Percentiles rank a stretch among this genome's conserved stretches.
phyloP scores from a whole-genome alignment of 1,140 invertebrate species.

The Ceratina australensis region DNA sequence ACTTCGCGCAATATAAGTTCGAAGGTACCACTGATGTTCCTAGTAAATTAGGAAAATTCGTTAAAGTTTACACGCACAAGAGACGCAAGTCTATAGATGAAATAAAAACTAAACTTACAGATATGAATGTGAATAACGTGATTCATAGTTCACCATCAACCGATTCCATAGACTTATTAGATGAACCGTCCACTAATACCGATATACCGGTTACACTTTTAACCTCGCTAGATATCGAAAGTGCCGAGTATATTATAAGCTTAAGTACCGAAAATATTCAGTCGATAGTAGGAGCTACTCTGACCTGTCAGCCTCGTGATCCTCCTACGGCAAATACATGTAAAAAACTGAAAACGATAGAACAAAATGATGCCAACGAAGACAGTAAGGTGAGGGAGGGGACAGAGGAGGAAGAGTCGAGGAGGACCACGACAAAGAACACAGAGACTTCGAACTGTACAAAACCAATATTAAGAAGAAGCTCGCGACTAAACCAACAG shows the following conservation, averaged over 20 bases:
- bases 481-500: constrained; percentile 73
- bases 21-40: constrained; percentile 64
- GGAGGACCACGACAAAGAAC: background rate
- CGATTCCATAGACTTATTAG: constrained; percentile 72
- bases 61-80: constrained; percentile 74
- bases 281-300: constrained; percentile 63
- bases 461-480: constrained; percentile 71
- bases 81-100: constrained; percentile 64
- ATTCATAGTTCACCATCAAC: constrained; percentile 63
- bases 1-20: constrained; percentile 43
- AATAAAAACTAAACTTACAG: constrained; percentile 53
- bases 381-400: constrained; percentile 33
- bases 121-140: constrained; percentile 53
- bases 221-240: constrained; percentile 70
- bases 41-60: constrained; percentile 71
- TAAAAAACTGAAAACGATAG: constrained; percentile 33
- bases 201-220: constrained; percentile 70
- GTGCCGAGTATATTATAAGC: constrained; percentile 72
- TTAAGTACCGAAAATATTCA: constrained; percentile 71
- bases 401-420: constrained; percentile 58
- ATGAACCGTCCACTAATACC: constrained; percentile 65
- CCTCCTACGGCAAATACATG: constrained; percentile 25
- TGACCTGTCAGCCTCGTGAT: constrained; percentile 43
- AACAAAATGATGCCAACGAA: constrained; percentile 21
- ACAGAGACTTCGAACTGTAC: constrained; percentile 43